Evolutionary conservation across 1,140 invertebrate species (phyloP), one percentile per base, ranked within the genome.

Genomic region (Drosophila burlai): DNA sequence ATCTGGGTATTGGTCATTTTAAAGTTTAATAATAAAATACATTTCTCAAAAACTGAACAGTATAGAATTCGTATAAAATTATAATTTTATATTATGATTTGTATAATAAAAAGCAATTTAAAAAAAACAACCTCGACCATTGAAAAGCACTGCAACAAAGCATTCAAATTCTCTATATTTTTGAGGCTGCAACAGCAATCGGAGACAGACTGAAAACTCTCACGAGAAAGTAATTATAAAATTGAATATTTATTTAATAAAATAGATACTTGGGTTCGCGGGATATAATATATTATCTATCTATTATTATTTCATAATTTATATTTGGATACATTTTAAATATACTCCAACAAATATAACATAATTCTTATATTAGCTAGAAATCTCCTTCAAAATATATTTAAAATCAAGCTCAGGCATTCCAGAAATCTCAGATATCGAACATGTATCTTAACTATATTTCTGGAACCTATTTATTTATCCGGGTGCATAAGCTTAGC

Each of bases 401-500:
- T 4, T 13, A 2, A 29, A 50, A 50, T 13, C 16, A 7, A 13
- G 8, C 13, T 16, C 0, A 6, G 18, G 2, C 10, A 24, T 16
- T 24, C n/a, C 18, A 8, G 0, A 16, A 55, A 16, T 38, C 2
- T 1, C 0, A 10, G 18, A 24, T 16, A 54, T 6, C 16, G 0
- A 2, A 7, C 2, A 38, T 24, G 3, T 24, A 18, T 9, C 7
- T 31, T 9, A 31, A 31, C 18, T 34, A 18, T 34, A 8, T 24
- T 24, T 55, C 15, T 16, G 34, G 9, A 38, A 55, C 21, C 34
- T 10, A 16, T 55, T 40, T 38, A 18, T 55, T 38, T 38, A 26
- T 57, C 36, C 15, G 21, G 36, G 38, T 40, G 21, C 38, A 40
- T 11, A 26, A 63, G 31, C 58, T n/a, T 62, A 66, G 63, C 63